These are phyloP conservation scores for Oncorhynchus nerka DNA, from an alignment of 2,113 vertebrate genomes.

Conservation along the genomic window DNA sequence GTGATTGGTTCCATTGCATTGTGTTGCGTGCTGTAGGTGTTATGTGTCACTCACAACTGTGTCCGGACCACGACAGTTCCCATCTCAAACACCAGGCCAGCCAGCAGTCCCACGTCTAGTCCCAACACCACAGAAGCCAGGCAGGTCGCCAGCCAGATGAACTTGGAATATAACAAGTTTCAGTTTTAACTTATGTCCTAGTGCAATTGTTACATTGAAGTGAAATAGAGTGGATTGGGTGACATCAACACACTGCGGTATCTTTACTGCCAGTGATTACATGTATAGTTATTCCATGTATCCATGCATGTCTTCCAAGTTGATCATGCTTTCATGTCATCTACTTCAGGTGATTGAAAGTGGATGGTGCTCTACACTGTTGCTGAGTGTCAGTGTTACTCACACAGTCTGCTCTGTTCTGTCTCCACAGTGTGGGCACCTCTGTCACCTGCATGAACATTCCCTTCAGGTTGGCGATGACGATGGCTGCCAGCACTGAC, in stretches of 20 bases:
- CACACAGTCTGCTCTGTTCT: slow-evolving; percentile 85
- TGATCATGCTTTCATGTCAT: not conserved
- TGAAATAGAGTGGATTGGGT: not conserved
- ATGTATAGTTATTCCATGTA: not conserved
- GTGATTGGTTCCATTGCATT: not conserved
- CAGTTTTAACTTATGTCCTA: not conserved
- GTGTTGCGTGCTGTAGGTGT: not conserved
- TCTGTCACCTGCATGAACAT: slow-evolving; percentile 89
- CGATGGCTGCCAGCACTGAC: slow-evolving; percentile 85
- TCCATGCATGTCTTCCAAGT: not conserved
- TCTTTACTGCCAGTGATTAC: not conserved
- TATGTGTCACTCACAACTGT: slow-evolving; percentile 82
- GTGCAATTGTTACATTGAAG: not conserved
- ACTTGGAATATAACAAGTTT: slow-evolving; percentile 51
- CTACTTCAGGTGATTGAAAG: not conserved
- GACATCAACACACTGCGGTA: not conserved
- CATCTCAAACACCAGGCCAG: slow-evolving; percentile 84
- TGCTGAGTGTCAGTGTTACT: slow-evolving; percentile 42
- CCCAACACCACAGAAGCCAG: slow-evolving; percentile 80
- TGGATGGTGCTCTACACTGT: not conserved
- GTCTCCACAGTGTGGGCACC: slow-evolving; percentile 81
- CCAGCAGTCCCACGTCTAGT: slow-evolving; percentile 82
- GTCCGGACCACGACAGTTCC: slow-evolving; percentile 82
- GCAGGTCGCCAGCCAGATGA: slow-evolving; percentile 86
- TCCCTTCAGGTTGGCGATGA: slow-evolving; percentile 87